Base-by-base conservation (phyloP, 2,797 vertebrate species). In the Dipus sagitta region DNA sequence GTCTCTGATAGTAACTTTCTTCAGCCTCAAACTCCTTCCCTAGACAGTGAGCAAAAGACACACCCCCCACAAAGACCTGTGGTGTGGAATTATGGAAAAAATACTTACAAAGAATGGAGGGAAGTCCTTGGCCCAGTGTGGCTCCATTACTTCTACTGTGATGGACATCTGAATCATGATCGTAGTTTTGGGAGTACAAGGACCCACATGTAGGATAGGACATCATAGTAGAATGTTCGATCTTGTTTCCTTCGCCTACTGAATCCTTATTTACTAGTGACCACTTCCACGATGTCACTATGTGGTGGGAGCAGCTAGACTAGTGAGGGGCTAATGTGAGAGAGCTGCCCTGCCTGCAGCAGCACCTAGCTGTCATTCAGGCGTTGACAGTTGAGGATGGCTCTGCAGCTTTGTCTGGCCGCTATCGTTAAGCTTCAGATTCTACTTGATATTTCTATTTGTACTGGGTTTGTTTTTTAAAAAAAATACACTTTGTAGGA, bases 291-390 rank as follows among this genome's bases (percentile, higher is more conserved):
- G 24, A 1, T 86, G 71, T 24, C 17, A 20, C 32, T 75, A 28
- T 3, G 14, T 3, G 42, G 67, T 18, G 52, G 64, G 18, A 28
- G 64, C 1, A 10, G 21, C 17, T 13, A 38, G 24, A 71, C n/a
- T 24, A 47, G 9, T 30, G 0, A 1, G 6, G 0, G 0, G 12
- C 21, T 38, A 74, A 30, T 26, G 17, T 1, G 58, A 65, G 15
- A 84, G 42, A 47, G 52, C 14, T 14, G 14, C 38, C 6, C 34
- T 12, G 28, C 6, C 12, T 3, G 1, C 21, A n/a, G 23, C 21
- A 23, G 42, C 14, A 52, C 47, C 12, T 3, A 47, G 12, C 11
- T 21, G 3, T 62, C 54, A 72, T n/a, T 14, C 0, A 2, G 13
- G 32, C 34, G 15, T 42, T 88, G 47, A 12, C 7, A 70, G 24